These are phyloP conservation scores for Solen grandis DNA, from an alignment of 1,140 invertebrate species.

Conservation along the genomic window DNA sequence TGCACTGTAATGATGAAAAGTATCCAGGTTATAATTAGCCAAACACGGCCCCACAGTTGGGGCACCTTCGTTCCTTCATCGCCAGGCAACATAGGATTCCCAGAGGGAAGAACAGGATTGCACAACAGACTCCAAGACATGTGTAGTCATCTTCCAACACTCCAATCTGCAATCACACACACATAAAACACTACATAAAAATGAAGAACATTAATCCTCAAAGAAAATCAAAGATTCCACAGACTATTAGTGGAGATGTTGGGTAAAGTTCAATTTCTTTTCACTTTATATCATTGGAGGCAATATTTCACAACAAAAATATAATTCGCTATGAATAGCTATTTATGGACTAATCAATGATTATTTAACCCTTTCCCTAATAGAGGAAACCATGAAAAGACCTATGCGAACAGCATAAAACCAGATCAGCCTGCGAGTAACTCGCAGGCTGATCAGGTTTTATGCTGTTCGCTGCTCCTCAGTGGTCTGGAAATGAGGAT, in stretches of 20 bases:
- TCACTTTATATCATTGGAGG: neutral
- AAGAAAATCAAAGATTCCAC: neutral
- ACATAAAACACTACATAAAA: neutral
- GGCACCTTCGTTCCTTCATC: constrained; percentile 89
- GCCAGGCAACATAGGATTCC: constrained; percentile 91
- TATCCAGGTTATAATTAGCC: constrained; percentile 67
- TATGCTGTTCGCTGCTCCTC: no score
- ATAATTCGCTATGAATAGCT: neutral
- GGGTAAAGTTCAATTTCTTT: neutral
- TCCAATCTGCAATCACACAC: constrained; percentile 84
- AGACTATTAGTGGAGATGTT: neutral
- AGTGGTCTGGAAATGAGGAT: no score
- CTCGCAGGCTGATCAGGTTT: no score
- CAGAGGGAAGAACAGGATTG: constrained; percentile 92
- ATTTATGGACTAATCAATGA: neutral
- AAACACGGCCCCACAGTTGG: constrained; percentile 92
- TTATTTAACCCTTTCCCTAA: no score
- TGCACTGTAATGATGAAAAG: no score
- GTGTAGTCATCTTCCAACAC: constrained; percentile 91
- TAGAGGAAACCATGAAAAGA: no score
- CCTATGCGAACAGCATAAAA: no score
- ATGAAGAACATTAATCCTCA: neutral
- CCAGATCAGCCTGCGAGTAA: no score
- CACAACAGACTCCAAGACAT: constrained; percentile 90
- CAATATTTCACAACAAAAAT: neutral